Evolutionary conservation across 1,140 invertebrate species (phyloP).

Genomic region (Drosophila equinoxialis): DNA sequence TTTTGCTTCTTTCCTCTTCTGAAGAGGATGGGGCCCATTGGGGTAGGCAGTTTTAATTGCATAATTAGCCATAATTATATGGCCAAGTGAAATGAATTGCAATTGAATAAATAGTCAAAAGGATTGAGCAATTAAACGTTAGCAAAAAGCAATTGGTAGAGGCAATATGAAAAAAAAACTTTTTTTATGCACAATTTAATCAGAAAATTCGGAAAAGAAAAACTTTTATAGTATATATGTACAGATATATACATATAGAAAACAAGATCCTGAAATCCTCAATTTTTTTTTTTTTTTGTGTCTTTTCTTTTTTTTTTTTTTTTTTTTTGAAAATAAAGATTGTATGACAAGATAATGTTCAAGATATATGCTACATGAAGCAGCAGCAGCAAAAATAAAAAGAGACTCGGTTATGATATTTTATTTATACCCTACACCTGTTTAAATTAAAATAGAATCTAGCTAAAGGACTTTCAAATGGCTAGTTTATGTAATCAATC

Average conservation of each 20-base stretch:
- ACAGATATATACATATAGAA: too few species aligned
- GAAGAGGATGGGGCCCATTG: too few species aligned
- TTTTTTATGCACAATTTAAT: not conserved
- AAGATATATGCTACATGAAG: conserved; percentile 54
- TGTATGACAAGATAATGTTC: conserved; percentile 54
- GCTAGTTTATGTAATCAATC: too few species aligned
- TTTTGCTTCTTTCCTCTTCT: not conserved
- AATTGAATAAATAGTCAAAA: conserved; percentile 10
- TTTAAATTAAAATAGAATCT: not conserved
- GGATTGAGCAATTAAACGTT: conserved; percentile 19
- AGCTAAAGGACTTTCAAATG: too few species aligned
- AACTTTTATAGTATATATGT: too few species aligned
- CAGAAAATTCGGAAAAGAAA: not conserved
- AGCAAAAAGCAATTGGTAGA: not conserved
- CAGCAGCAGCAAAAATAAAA: conserved; percentile 2
- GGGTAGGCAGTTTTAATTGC: conserved; percentile 15
- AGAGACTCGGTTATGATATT: not conserved
- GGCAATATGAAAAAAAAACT: not conserved
- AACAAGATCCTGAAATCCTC: conserved; percentile 4
- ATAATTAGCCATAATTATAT: conserved; percentile 26
- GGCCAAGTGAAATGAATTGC: conserved; percentile 24
- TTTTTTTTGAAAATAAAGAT: conserved; percentile 30
- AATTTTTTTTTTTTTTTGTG: not conserved
- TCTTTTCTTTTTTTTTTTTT: not conserved
- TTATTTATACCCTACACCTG: not conserved